Evolutionary conservation across 2,888 invertebrate genomes (phyloP).

Genomic region (Trilocha varians): DNA sequence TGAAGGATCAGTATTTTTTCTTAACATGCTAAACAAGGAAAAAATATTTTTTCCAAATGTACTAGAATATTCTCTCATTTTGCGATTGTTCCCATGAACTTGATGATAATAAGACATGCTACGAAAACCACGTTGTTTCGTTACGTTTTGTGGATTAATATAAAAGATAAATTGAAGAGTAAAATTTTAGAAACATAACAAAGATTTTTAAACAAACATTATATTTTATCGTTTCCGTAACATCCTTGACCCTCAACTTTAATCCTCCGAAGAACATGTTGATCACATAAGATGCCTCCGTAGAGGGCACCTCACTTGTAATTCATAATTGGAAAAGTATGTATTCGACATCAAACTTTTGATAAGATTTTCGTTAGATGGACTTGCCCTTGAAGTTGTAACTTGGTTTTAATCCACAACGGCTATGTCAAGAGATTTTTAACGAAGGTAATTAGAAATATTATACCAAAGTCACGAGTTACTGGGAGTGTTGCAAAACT

Average conservation of each 20-base stretch:
- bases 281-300: background rate
- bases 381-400: background rate
- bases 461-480: background rate
- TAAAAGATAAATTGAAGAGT: too few species aligned
- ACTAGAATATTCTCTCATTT: too few species aligned
- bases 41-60: too few species aligned
- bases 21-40: too few species aligned
- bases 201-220: too few species aligned
- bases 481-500: background rate
- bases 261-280: background rate
- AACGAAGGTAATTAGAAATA: background rate
- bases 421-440: background rate
- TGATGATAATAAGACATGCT: too few species aligned
- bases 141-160: too few species aligned
- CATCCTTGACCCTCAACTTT: background rate
- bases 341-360: slow-evolving; percentile 1
- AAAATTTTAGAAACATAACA: too few species aligned
- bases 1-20: too few species aligned
- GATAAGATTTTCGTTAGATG: background rate
- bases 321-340: background rate
- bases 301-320: background rate
- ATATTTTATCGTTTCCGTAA: background rate
- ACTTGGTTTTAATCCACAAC: background rate
- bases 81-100: too few species aligned
- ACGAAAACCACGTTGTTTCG: too few species aligned